A percentile compares a stretch with the other conserved stretches of the same genome.
phyloP scores from a whole-genome alignment of 2,797 vertebrate genomes.

The Buceros bicornis region DNA sequence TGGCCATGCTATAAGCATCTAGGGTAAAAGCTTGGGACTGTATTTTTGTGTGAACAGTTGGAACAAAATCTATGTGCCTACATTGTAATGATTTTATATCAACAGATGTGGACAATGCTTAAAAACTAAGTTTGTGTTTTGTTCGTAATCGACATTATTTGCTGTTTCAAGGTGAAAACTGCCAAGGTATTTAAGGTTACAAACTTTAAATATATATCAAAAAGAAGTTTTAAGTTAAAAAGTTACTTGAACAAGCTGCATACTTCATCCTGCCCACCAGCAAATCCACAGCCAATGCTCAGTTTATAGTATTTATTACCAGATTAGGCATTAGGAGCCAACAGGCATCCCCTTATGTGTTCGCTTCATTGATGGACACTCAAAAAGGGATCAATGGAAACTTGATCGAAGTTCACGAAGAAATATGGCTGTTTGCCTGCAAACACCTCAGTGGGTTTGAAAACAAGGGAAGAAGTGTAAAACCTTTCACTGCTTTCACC shows the following conservation, averaged over 20 bases:
- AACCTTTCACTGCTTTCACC: not conserved
- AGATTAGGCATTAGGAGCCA: not conserved
- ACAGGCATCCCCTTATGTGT: not conserved
- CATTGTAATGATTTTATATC: not conserved
- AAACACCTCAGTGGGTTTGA: not conserved
- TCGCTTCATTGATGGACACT: not conserved
- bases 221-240: not conserved
- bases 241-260: not conserved
- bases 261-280: not conserved
- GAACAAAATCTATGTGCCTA: not conserved
- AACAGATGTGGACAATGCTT: not conserved
- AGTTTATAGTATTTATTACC: not conserved
- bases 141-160: not conserved
- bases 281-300: not conserved
- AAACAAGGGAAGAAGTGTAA: not conserved
- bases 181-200: not conserved
- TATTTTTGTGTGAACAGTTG: not conserved
- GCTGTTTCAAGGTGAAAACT: not conserved
- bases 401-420: not conserved
- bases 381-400: not conserved
- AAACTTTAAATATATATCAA: not conserved
- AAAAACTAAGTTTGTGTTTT: not conserved
- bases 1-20: not conserved
- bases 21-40: not conserved
- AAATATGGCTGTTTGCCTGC: not conserved